Evolutionary conservation across 2,113 vertebrate species (phyloP).

Genomic region (Acanthisitta chloris): DNA sequence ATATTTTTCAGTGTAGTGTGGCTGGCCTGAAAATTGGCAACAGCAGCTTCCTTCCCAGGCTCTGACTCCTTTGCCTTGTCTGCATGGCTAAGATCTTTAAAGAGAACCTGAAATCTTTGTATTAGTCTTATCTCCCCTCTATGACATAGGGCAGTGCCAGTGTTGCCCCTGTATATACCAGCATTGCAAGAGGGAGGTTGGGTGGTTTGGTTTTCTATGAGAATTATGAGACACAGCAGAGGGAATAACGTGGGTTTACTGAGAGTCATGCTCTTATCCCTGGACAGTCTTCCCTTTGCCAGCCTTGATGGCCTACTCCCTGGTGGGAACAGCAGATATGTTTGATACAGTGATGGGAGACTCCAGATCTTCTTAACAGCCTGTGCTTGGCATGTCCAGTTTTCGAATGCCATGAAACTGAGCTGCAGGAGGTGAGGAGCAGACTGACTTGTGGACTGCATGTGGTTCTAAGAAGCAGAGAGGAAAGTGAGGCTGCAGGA

Average conservation of each 20-base stretch:
- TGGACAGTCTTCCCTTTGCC: not conserved
- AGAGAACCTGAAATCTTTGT: not conserved
- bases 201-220: not conserved
- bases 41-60: conserved; percentile 18
- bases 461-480: not conserved
- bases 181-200: not conserved
- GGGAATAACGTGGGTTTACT: not conserved
- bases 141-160: not conserved
- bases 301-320: not conserved
- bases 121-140: not conserved
- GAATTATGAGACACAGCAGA: not conserved
- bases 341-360: not conserved
- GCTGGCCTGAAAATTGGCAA: not conserved
- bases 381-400: not conserved
- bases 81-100: not conserved
- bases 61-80: not conserved
- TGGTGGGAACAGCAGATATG: not conserved
- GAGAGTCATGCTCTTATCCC: not conserved
- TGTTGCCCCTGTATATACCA: not conserved
- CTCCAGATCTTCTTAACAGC: not conserved
- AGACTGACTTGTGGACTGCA: not conserved
- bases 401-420: not conserved
- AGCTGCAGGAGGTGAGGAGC: not conserved
- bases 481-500: not conserved
- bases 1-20: not conserved